Conservation (phyloP, 2,888 invertebrate species). For the Andrena dorsata region DNA sequence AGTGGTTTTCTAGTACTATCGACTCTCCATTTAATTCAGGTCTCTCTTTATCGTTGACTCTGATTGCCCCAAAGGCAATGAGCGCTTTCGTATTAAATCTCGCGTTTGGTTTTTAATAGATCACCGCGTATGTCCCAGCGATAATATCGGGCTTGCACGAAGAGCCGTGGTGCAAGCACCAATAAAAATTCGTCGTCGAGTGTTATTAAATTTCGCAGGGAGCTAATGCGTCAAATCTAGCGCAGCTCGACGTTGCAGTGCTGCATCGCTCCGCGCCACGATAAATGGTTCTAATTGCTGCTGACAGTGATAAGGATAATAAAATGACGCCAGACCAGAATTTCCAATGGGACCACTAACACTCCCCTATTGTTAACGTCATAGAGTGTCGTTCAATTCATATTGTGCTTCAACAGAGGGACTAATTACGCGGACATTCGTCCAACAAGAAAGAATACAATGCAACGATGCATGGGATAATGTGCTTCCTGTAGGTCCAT, state of each 20-base stretch:
- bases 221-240: conserved; percentile 60
- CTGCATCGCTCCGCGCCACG: conserved; percentile 9
- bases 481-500: background rate
- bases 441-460: background rate
- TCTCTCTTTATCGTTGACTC: too few species aligned
- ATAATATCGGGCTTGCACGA: conserved; percentile 26
- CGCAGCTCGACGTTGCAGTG: conserved; percentile 7
- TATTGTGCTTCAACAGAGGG: background rate
- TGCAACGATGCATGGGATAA: background rate
- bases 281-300: conserved; percentile 57
- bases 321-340: conserved; percentile 40
- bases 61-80: too few species aligned
- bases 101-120: background rate
- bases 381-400: background rate
- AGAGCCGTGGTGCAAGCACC: conserved; percentile 45
- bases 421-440: background rate
- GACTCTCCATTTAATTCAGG: too few species aligned
- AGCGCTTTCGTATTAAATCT: too few species aligned
- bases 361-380: conserved; percentile 3
- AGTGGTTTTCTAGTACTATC: too few species aligned
- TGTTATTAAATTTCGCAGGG: conserved; percentile 69
- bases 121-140: background rate
- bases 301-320: conserved; percentile 55
- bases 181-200: conserved; percentile 69
- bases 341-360: conserved; percentile 13